phyloP scores from a whole-genome alignment of 1,140 invertebrate genomes.

The Zophobas morio region DNA sequence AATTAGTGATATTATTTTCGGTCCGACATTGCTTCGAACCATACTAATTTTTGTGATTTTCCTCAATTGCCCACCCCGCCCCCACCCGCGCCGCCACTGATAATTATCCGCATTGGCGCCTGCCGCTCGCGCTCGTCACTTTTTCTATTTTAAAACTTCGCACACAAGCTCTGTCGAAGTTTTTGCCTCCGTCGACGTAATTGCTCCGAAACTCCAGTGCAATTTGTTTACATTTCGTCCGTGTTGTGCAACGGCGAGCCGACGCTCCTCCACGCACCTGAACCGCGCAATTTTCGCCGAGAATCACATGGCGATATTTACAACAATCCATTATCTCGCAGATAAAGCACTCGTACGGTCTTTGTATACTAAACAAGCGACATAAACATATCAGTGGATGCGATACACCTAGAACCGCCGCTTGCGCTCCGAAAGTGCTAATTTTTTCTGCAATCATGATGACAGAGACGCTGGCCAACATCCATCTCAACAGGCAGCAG shows the following conservation, averaged over 20 bases:
- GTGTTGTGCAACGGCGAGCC: neutral
- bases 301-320: constrained; percentile 29
- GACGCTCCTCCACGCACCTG: neutral
- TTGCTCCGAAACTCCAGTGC: neutral
- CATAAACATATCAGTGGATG: neutral
- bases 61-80: too few species aligned
- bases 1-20: too few species aligned
- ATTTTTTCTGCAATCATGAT: constrained; percentile 41
- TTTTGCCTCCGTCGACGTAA: constrained; percentile 12
- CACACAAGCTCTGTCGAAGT: neutral
- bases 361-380: constrained; percentile 42
- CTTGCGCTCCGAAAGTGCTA: constrained; percentile 1
- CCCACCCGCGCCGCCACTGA: neutral
- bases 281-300: neutral
- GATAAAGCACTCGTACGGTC: constrained; percentile 19
- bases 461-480: constrained; percentile 47
- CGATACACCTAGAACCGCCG: neutral
- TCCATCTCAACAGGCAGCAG: constrained; percentile 40
- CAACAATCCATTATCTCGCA: constrained; percentile 16
- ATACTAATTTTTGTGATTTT: too few species aligned
- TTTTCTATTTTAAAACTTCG: constrained; percentile 31
- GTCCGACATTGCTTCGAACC: too few species aligned
- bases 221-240: neutral
- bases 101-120: constrained; percentile 23
- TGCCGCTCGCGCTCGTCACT: constrained; percentile 18